Evolutionary conservation across 2,888 invertebrate genomes (phyloP).

Genomic region (Yponomeuta sedellus): DNA sequence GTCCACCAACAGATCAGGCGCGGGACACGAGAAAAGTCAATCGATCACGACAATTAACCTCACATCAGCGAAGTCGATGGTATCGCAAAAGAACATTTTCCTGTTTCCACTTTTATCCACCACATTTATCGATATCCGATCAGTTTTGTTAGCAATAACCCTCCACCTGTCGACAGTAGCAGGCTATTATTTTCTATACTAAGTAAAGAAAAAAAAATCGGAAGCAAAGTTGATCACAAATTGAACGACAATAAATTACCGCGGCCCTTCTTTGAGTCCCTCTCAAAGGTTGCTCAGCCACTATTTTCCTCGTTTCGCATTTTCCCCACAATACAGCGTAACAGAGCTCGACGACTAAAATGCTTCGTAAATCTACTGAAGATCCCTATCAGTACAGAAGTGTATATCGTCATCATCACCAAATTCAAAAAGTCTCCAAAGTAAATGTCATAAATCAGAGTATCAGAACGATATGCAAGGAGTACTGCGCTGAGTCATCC

Average conservation of each 20-base stretch:
- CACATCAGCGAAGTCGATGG: conserved; percentile 44
- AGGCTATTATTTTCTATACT: no score
- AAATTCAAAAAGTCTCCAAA: conserved; percentile 22
- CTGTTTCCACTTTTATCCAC: no score
- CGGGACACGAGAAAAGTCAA: conserved; percentile 40
- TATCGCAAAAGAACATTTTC: conserved; percentile 64
- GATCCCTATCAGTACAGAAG: neutral
- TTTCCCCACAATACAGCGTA: conserved; percentile 27
- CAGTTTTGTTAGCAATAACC: neutral
- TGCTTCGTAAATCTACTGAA: conserved; percentile 10
- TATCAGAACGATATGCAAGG: conserved; percentile 47
- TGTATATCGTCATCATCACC: neutral
- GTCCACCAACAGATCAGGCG: neutral
- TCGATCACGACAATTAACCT: conserved; percentile 62
- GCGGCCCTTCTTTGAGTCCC: no score
- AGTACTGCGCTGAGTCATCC: conserved; percentile 66
- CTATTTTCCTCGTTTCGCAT: conserved; percentile 15
- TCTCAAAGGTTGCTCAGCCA: no score
- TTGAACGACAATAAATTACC: no score
- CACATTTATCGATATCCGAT: neutral
- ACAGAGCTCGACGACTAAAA: conserved; percentile 18
- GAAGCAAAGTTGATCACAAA: no score
- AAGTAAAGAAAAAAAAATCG: no score
- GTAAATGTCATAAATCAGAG: conserved; percentile 38
- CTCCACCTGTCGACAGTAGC: neutral